Percentiles rank a stretch among this genome's conserved stretches.
Evolutionary conservation across 2,888 invertebrate species (phyloP).

Genomic region (Coecobrya sp.): DNA sequence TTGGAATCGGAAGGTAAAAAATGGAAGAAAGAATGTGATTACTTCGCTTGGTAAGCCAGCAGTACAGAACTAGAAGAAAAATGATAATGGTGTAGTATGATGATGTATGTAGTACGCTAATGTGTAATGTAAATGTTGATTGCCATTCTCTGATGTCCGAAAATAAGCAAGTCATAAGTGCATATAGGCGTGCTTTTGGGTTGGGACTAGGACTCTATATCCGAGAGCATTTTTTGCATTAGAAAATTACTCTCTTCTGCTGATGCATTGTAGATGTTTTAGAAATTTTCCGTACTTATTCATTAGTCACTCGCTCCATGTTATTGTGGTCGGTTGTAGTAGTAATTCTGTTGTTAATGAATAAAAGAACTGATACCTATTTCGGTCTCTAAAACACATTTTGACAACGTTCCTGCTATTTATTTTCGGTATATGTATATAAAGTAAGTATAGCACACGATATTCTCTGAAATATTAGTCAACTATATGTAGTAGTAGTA

Average conservation of each 20-base stretch:
- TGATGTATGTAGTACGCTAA: not conserved
- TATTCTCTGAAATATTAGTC: too few relatives aligned
- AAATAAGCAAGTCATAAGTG: slow-evolving; percentile 6
- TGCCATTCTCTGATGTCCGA: not conserved
- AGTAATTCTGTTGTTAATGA: slow-evolving; percentile 3
- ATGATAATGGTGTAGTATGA: not conserved
- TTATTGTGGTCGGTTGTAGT: not conserved
- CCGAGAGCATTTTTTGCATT: not conserved
- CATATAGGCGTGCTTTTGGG: not conserved
- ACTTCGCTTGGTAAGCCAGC: not conserved
- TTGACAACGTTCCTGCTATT: not conserved
- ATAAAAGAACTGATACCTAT: not conserved
- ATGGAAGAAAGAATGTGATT: not conserved
- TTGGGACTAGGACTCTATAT: not conserved
- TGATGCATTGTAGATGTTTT: slow-evolving; percentile 9
- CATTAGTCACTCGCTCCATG: slow-evolving; percentile 36
- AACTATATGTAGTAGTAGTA: too few relatives aligned
- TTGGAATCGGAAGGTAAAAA: slow-evolving; percentile 43
- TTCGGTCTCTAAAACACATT: slow-evolving; percentile 12
- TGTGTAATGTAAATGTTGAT: not conserved
- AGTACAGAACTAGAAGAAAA: too few relatives aligned
- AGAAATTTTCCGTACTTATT: slow-evolving; percentile 20
- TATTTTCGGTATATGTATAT: too few relatives aligned
- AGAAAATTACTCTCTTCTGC: slow-evolving; percentile 11
- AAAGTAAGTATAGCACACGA: too few relatives aligned